Evolutionary conservation across 1,140 invertebrate genomes (phyloP), one percentile per base, ranked within the genome.

Genomic region (Pseudomyrmex pallidus): DNA sequence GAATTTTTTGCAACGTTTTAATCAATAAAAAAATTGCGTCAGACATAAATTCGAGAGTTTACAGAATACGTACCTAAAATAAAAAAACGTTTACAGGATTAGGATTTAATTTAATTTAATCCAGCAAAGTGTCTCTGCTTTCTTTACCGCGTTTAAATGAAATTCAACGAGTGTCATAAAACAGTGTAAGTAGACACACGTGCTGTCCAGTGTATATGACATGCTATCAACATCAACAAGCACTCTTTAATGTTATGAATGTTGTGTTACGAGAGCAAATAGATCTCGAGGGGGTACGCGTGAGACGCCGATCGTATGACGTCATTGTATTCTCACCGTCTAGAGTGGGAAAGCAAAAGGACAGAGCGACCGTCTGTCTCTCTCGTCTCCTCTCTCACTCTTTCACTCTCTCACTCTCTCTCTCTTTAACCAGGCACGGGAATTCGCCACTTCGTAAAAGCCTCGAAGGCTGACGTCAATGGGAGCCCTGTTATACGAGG

Each of bases 391-490:
- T 35, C 35, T 35, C 35, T 35, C 35, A 7, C 5, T 25, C 25
- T 25, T 25, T 25, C 22, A 25, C 4, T 73, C 61, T 57, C 87
- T 74, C 73, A 63, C 76, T 66, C 67, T 9, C 56, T 66, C 74
- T 48, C 54, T 66, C 70, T 50, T 25, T 17, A 56, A 15, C 62
- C 48, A 35, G 67, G 54, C 54, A 68, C 82, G 82, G 82, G 77
- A 73, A 87, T 89, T 86, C 87, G 87, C 73, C 66, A 87, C 78
- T 84, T 67, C 22, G 22, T 61, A 59, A 67, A 66, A 35, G 35
- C 35, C 85, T 89, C 84, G 84, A 74, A 85, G 78, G 54, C 35
- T 89, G 87, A 89, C 87, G 87, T 89, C 87, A 89, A 89, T 89
- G 84, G 74, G 74, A 78, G 68, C 59, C 80, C 74, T 73, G 80